Evolutionary conservation across 2,888 invertebrate species (phyloP), one percentile per base, ranked within the genome.

Genomic region (Lasioglossum oenotherae): DNA sequence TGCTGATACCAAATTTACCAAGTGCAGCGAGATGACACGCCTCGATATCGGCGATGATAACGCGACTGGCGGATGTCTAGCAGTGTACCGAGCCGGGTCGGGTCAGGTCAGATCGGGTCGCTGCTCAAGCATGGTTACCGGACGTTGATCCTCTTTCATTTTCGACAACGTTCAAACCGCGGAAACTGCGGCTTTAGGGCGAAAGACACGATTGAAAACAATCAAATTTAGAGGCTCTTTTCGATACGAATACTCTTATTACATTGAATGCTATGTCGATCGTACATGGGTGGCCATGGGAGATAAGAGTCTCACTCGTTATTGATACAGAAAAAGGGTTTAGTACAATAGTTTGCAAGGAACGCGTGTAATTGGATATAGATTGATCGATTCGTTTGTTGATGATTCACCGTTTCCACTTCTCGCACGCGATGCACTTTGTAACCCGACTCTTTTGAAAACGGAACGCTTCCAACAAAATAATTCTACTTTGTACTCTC

Each of bases 71-170:
- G 71, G 72, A n/a, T 79, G 78, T 84, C 86, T 87, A 87, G 86
- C 87, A 74, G 82, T 57, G 71, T 53, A 81, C 73, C 74, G 76
- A 78, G 35, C 74, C 76, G 78, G 75, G 27, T 31, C 79, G 82
- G 41, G 67, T 69, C 53, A 27, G 27, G 60, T 60, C 60, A 14
- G 27, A 14, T 60, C 14, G 49, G 49, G 49, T 46, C 46, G 53
- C 10, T 53, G 78, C 14, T 84, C 78, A 81, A 86, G 80, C 86
- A 86, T 86, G 76, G 53, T 79, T 57, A 74, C 49, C 53, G 82
- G 80, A 67, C 72, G 57, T 60, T 38, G 69, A 44, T 35, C 60
- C 57, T 23, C 74, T 76, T 69, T 85, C 74, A 67, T 78, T 75
- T 76, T 60, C 60, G 78, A 73, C 49, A 53, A 27, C 6, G 72